Percentiles rank a stretch among this genome's conserved stretches.
Conservation (phyloP, 1,140 invertebrate species). For the Lamellibrachia luymesi region DNA sequence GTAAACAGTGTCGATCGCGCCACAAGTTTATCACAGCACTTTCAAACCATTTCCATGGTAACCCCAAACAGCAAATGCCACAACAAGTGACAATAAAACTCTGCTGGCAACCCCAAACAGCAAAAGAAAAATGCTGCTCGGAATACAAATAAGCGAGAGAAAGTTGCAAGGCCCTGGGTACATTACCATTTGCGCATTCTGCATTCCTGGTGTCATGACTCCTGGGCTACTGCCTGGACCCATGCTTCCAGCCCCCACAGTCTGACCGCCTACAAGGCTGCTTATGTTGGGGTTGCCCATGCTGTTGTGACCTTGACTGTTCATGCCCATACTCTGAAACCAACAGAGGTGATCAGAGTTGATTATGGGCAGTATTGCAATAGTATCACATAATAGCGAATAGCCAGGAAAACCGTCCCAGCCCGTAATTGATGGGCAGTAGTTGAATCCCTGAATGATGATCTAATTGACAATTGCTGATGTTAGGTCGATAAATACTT, state of each 20-base stretch:
- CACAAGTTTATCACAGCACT: not conserved
- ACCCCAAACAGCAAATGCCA: not conserved
- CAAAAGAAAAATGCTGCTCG: not conserved
- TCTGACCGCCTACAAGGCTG: not conserved
- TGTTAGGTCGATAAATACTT: no score
- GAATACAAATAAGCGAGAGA: not conserved
- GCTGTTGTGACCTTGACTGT: not conserved
- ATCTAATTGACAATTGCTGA: no score
- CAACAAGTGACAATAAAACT: not conserved
- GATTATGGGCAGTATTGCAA: no score
- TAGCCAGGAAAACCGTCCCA: no score
- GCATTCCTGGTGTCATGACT: not conserved
- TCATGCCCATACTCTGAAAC: not conserved
- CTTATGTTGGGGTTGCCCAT: not conserved
- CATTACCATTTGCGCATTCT: slow-evolving; percentile 4
- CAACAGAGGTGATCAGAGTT: not conserved
- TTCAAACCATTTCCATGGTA: not conserved
- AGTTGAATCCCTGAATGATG: no score
- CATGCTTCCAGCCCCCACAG: not conserved
- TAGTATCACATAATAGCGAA: no score
- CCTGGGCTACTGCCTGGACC: not conserved
- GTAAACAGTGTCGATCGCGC: not conserved
- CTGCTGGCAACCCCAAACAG: not conserved
- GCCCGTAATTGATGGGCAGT: no score
- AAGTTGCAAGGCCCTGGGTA: not conserved